Percentiles rank a stretch among this genome's conserved stretches.
Evolutionary conservation across 2,888 invertebrate genomes (phyloP).

Genomic region (Athalia circularis): DNA sequence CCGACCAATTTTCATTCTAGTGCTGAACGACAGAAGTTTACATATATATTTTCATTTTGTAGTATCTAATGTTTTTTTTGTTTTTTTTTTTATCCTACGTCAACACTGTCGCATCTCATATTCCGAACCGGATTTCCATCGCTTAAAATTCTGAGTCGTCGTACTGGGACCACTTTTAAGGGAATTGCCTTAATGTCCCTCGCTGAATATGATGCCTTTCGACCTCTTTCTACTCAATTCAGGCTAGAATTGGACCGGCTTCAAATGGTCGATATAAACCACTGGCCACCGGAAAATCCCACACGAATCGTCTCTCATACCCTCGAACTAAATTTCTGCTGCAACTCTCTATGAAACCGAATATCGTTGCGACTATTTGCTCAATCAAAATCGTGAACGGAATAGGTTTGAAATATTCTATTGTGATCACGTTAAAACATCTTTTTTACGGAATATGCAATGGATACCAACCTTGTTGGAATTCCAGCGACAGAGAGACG

Average conservation of each 20-base stretch:
- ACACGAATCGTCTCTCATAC: neutral
- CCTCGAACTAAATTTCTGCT: neutral
- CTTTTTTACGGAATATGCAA: too few relatives aligned
- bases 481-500: too few relatives aligned
- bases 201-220: conserved; percentile 25
- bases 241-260: conserved; percentile 11
- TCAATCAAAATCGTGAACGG: neutral
- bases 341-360: neutral
- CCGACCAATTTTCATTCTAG: conserved; percentile 10
- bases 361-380: neutral
- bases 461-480: too few relatives aligned
- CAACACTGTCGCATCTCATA: conserved; percentile 10
- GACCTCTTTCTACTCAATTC: conserved; percentile 30
- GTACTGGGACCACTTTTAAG: conserved; percentile 15
- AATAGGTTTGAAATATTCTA: neutral
- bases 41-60: neutral
- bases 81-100: conserved; percentile 15
- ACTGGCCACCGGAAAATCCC: conserved; percentile 5
- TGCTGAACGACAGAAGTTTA: neutral
- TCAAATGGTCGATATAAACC: neutral
- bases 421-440: too few relatives aligned
- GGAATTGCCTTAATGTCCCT: conserved; percentile 14
- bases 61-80: neutral
- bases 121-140: conserved; percentile 24
- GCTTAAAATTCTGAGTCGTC: conserved; percentile 22